phyloP scores from a whole-genome alignment of 2,113 vertebrate species.

The Climacteris rufus region DNA sequence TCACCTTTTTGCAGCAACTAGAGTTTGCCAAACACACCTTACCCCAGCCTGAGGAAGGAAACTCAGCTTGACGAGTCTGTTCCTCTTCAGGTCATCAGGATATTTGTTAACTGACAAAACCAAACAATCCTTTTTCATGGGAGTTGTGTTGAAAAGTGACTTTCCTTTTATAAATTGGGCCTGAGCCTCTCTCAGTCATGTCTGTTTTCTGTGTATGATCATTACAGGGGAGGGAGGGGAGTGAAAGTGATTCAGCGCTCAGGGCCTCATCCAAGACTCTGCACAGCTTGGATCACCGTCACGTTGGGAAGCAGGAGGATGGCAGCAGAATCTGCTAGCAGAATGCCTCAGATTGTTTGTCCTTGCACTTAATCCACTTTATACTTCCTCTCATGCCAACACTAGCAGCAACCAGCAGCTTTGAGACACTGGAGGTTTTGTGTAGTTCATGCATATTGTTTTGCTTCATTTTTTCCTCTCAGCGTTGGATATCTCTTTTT shows the following conservation, averaged over 20 bases:
- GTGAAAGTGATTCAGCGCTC: slow-evolving; percentile 30
- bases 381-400: slow-evolving; percentile 39
- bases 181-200: neutral
- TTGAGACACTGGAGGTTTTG: slow-evolving; percentile 50
- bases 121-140: neutral
- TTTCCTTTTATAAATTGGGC: slow-evolving; percentile 23
- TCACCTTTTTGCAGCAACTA: neutral
- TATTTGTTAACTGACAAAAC: neutral
- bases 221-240: neutral
- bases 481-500: neutral
- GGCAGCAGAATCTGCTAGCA: slow-evolving; percentile 29
- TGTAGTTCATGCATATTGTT: neutral
- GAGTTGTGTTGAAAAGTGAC: neutral
- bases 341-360: slow-evolving; percentile 45
- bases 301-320: slow-evolving; percentile 1
- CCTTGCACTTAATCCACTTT: slow-evolving; percentile 55
- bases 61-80: neutral
- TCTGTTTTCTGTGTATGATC: slow-evolving; percentile 8
- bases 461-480: slow-evolving; percentile 33
- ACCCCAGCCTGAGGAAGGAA: neutral
- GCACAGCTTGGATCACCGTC: slow-evolving; percentile 31
- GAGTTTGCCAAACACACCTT: neutral
- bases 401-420: slow-evolving; percentile 42
- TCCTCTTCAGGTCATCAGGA: neutral
- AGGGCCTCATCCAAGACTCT: slow-evolving; percentile 32